phyloP scores from a whole-genome alignment of 2,888 invertebrate genomes.

The Amphipoea lucens region DNA sequence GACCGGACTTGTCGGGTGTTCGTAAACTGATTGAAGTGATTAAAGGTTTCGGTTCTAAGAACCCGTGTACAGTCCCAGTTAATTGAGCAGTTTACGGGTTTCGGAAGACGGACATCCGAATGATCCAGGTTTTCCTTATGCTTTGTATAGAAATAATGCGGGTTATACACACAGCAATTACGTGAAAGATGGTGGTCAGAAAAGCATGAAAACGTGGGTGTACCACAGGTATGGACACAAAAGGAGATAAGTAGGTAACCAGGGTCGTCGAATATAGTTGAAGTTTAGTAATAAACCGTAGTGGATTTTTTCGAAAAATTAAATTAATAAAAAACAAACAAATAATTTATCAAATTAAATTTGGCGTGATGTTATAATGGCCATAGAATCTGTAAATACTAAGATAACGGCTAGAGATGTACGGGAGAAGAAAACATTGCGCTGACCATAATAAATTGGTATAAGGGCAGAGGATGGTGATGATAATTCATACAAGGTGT shows the following conservation, averaged over 20 bases:
- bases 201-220: neutral
- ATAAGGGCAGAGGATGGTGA: too few relatives aligned
- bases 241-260: neutral
- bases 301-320: neutral
- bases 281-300: neutral
- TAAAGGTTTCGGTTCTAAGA: constrained; percentile 30
- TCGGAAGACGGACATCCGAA: neutral
- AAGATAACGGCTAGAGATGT: too few relatives aligned
- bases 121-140: neutral
- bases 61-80: neutral
- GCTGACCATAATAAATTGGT: too few relatives aligned
- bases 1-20: constrained; percentile 19
- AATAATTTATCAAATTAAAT: too few relatives aligned
- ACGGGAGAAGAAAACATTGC: too few relatives aligned
- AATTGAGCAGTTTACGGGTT: constrained; percentile 28
- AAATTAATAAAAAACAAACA: too few relatives aligned
- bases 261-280: neutral
- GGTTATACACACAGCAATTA: neutral
- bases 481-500: too few relatives aligned
- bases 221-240: neutral
- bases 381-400: too few relatives aligned
- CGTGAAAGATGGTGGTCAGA: neutral
- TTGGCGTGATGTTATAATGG: too few relatives aligned
- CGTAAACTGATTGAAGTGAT: constrained; percentile 33
- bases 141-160: neutral